These are phyloP conservation scores for Triplophysa siluroides DNA, from an alignment of 2,113 vertebrate species.

Conservation along the genomic window DNA sequence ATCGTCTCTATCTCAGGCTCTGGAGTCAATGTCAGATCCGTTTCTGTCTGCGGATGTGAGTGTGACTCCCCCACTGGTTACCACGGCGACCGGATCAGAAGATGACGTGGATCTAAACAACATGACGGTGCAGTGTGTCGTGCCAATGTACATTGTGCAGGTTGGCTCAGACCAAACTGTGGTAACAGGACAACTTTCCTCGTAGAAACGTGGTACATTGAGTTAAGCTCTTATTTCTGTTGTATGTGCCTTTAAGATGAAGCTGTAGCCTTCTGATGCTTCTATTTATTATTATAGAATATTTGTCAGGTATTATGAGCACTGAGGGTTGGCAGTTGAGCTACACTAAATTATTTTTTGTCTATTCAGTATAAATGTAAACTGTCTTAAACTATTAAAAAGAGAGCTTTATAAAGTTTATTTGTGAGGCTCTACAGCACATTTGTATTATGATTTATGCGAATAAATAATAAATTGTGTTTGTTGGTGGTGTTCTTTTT, in stretches of 20 bases:
- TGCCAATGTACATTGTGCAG: slow-evolving; percentile 76
- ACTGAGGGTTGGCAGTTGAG: not conserved
- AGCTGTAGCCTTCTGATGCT: not conserved
- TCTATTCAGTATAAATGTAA: not conserved
- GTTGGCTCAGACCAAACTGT: slow-evolving; percentile 66
- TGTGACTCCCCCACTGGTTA: slow-evolving; percentile 46
- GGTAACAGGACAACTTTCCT: slow-evolving; percentile 47
- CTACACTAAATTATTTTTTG: not conserved
- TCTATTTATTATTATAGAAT: slow-evolving; percentile 2
- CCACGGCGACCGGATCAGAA: slow-evolving; percentile 42
- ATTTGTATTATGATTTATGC: not conserved
- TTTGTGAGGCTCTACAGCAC: not conserved
- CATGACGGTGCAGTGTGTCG: slow-evolving; percentile 68
- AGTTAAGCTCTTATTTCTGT: not conserved
- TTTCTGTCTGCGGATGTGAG: slow-evolving; percentile 57
- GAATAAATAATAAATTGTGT: not conserved
- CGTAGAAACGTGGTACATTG: not conserved
- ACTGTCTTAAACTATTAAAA: not conserved
- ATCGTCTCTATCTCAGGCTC: slow-evolving; percentile 54
- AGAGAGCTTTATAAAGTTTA: not conserved
- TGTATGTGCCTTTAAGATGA: not conserved
- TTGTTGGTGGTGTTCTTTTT: not conserved
- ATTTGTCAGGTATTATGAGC: not conserved
- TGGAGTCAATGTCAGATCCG: slow-evolving; percentile 62
- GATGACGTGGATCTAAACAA: slow-evolving; percentile 64